Base-by-base conservation (phyloP, 2,113 vertebrate genomes). In the Rana temporaria region DNA sequence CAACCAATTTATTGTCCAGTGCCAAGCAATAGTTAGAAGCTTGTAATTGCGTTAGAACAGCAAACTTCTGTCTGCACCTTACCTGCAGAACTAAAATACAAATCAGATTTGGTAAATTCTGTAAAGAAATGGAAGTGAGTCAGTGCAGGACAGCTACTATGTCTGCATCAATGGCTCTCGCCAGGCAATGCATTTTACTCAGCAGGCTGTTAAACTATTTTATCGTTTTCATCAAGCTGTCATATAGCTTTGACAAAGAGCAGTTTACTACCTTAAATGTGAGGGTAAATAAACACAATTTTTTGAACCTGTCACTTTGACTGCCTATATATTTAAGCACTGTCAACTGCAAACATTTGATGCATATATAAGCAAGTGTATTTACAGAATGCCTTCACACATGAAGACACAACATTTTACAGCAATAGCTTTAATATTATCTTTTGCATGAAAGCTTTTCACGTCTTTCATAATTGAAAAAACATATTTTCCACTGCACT, bases 131-230 rank as follows among this genome's bases (percentile, higher is more conserved):
- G 24, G 24, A 57, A 72, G 53, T 17, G 2, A 18, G 55, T 30
- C 38, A 70, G 3, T 30, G n/a, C 34, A 6, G 78, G 32, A 22
- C 32, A 16, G 42, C 42, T 20, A 26, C 68, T 64, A n/a, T 24
- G 26, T 24, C 26, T 14, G 20, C 57, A 30, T 64, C 20, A 34
- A 59, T 64, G 34, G 30, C 38, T 34, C 57, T 63, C 24, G 48
- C 24, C 42, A 56, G 24, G 64, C 42, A 64, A 81, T 38, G 38
- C 48, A 81, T 71, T 81, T 72, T 73, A 65, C 69, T 65, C 59
- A 32, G 69, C 19, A 81, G 59, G 24, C 32, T 18, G 38, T 71
- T 60, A 65, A 34, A 81, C 24, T 55, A 69, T 17, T 48, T 48
- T 56, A 75, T 57, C 55, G 53, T 20, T 63, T 72, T 62, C 57